Evolutionary conservation across 2,113 vertebrate species (phyloP).

Genomic region (Hystrix cristata): DNA sequence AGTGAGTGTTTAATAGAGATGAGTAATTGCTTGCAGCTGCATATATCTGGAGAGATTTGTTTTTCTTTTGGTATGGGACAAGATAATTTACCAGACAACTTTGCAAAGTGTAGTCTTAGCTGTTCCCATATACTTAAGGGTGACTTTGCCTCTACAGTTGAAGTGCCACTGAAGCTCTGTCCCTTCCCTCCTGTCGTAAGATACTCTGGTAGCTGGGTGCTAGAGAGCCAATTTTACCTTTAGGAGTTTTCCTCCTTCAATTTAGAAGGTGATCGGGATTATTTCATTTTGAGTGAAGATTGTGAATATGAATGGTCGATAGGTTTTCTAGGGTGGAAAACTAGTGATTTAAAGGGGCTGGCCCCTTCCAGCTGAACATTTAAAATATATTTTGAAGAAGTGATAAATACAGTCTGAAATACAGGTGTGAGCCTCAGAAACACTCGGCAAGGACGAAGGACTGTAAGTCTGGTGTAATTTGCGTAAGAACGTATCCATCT

Average conservation of each 20-base stretch:
- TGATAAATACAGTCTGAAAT: not conserved
- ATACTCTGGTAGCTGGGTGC: not conserved
- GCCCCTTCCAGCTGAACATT: not conserved
- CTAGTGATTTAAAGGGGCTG: not conserved
- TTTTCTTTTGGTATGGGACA: slow-evolving; percentile 58
- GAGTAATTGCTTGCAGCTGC: slow-evolving; percentile 79
- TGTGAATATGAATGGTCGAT: not conserved
- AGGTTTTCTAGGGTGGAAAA: not conserved
- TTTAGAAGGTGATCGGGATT: not conserved
- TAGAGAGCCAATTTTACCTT: not conserved
- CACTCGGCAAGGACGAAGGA: not conserved
- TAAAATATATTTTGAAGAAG: not conserved
- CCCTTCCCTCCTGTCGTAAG: not conserved
- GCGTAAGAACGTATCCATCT: not conserved
- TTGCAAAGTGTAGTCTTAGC: slow-evolving; percentile 49
- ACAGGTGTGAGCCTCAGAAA: not conserved
- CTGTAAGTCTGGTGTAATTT: not conserved
- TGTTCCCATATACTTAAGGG: not conserved
- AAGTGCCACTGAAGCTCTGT: not conserved
- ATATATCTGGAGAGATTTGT: not conserved
- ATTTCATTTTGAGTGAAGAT: slow-evolving; percentile 2
- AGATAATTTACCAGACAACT: slow-evolving; percentile 66
- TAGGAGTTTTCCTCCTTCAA: not conserved
- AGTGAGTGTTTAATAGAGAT: slow-evolving; percentile 69
- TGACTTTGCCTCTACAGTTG: slow-evolving; percentile 37